Conservation (phyloP, 1,140 invertebrate genomes). For the Nasonia giraulti region DNA sequence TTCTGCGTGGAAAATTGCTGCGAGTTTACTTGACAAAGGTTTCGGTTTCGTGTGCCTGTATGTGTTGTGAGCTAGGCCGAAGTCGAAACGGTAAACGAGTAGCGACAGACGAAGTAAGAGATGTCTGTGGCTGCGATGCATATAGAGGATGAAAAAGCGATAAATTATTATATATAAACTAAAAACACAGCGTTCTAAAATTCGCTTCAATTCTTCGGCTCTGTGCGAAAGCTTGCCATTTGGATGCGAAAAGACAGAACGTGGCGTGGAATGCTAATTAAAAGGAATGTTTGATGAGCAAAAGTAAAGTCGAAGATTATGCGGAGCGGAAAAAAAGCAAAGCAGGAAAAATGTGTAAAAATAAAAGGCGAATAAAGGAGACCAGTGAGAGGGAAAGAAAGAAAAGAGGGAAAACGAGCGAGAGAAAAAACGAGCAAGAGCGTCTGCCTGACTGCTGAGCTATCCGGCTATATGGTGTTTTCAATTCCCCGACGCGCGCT, state of each 20-base stretch:
- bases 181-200: too few species aligned
- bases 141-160: too few species aligned
- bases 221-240: background rate
- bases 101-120: too few species aligned
- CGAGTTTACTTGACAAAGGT: background rate
- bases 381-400: slow-evolving; percentile 15
- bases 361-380: background rate
- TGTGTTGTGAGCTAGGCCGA: too few species aligned
- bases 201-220: background rate
- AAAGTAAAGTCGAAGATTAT: background rate
- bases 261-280: too few species aligned
- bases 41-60: background rate
- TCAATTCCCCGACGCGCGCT: slow-evolving; percentile 17
- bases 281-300: too few species aligned
- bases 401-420: background rate
- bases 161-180: too few species aligned
- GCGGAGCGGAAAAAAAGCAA: background rate
- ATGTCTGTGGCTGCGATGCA: too few species aligned
- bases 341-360: background rate
- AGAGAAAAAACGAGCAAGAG: background rate
- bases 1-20: slow-evolving; percentile 10
- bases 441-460: slow-evolving; percentile 24
- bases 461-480: slow-evolving; percentile 27
- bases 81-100: too few species aligned
- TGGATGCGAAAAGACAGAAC: too few species aligned